Conservation (phyloP, 2,888 invertebrate species). For the Hirtodrosophila cameraria region DNA sequence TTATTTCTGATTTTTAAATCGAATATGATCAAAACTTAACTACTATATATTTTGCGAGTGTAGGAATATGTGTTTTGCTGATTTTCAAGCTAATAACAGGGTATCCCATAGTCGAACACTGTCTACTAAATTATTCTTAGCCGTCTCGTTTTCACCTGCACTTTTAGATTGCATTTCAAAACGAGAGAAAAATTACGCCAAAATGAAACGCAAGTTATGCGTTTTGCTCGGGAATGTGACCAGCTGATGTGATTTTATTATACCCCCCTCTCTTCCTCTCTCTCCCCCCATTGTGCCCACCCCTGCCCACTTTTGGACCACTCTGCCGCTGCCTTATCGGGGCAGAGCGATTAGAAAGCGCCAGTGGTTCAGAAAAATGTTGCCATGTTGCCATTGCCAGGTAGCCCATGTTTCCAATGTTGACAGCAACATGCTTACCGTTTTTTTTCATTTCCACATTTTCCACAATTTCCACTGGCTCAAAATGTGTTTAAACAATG, state of each 20-base stretch:
- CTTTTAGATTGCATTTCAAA: constrained; percentile 46
- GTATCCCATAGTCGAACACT: no score
- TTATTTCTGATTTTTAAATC: no score
- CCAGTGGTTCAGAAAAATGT: constrained; percentile 35
- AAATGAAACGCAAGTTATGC: constrained; percentile 38
- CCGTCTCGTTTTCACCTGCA: constrained; percentile 76
- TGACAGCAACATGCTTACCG: constrained; percentile 77
- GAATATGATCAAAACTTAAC: no score
- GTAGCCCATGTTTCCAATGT: no score
- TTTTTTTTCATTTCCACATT: constrained; percentile 18
- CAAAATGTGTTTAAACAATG: constrained; percentile 59
- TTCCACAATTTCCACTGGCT: constrained; percentile 5
- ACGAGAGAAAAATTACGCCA: constrained; percentile 39
- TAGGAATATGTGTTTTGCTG: no score
- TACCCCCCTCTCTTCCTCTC: not conserved
- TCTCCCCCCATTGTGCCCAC: not conserved
- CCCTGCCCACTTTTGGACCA: not conserved
- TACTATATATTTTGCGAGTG: no score
- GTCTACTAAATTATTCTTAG: no score
- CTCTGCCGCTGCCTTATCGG: constrained; percentile 32
- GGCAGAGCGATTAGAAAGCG: constrained; percentile 52
- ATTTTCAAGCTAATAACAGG: no score
- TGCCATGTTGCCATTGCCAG: constrained; percentile 54
- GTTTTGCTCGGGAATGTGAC: constrained; percentile 20
- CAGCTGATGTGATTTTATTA: constrained; percentile 28